Percentiles rank a stretch among this genome's conserved stretches.
These are phyloP conservation scores for Orthonyx spaldingii DNA, from an alignment of 2,113 vertebrate species.

Conservation along the genomic window DNA sequence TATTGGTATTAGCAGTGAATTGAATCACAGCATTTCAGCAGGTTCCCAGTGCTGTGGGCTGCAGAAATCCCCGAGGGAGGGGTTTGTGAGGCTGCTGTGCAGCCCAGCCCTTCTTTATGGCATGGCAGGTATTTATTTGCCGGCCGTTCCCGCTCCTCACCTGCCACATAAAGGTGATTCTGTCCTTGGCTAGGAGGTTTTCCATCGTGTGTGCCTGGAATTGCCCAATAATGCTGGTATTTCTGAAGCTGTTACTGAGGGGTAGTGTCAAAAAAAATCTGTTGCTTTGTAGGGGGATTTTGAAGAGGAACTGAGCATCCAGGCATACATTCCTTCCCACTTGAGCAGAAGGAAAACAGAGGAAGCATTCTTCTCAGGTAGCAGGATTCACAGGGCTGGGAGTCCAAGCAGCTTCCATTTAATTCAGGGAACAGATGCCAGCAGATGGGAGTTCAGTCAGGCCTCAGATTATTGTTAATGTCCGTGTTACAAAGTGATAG, in stretches of 20 bases:
- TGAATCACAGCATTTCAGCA: not conserved
- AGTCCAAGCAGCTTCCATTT: not conserved
- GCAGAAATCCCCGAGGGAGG: not conserved
- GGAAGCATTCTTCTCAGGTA: not conserved
- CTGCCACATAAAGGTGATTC: not conserved
- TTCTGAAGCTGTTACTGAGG: not conserved
- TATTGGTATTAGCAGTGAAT: not conserved
- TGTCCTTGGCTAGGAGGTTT: not conserved
- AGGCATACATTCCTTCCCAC: not conserved
- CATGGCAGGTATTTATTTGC: not conserved
- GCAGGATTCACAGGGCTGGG: not conserved
- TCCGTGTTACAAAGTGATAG: not conserved
- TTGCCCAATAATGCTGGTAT: not conserved
- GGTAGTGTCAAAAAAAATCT: not conserved
- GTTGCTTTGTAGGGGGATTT: not conserved
- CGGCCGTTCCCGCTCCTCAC: not conserved
- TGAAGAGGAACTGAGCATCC: not conserved
- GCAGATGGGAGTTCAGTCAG: not conserved
- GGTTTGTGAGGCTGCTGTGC: not conserved
- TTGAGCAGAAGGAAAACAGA: not conserved
- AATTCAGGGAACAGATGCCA: not conserved
- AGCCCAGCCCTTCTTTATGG: not conserved
- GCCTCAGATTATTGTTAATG: not conserved
- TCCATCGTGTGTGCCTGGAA: not conserved
- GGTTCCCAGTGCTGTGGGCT: not conserved